A percentile compares a stretch with the other conserved stretches of the same genome.
Conservation (phyloP, 1,140 invertebrate species). For the Chymomyza costata region DNA sequence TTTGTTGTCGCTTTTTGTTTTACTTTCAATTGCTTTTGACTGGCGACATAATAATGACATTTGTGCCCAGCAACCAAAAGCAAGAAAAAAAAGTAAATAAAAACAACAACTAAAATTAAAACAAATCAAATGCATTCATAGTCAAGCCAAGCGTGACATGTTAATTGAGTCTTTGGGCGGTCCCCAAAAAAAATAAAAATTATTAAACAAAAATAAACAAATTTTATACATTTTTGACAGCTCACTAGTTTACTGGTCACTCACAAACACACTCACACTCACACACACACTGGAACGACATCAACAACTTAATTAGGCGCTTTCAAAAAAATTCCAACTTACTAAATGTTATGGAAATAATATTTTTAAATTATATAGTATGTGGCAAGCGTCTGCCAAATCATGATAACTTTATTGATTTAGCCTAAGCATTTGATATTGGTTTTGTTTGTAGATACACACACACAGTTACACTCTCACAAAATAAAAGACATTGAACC, state of each 20-base stretch:
- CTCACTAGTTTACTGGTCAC: slow-evolving; percentile 28
- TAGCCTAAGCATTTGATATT: slow-evolving; percentile 39
- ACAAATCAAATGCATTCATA: slow-evolving; percentile 62
- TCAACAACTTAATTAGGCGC: no score
- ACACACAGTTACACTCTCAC: slow-evolving; percentile 16
- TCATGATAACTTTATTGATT: slow-evolving; percentile 70
- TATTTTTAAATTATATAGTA: no score
- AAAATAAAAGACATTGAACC: slow-evolving; percentile 54
- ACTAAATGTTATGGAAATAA: no score
- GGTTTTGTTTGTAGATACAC: no score
- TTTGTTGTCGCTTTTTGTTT: slow-evolving; percentile 17
- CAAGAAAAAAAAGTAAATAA: background rate
- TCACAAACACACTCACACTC: slow-evolving; percentile 33
- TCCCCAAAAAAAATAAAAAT: no score
- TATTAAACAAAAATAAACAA: slow-evolving; percentile 13
- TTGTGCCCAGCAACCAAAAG: slow-evolving; percentile 11
- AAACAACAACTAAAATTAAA: background rate
- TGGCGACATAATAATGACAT: slow-evolving; percentile 67
- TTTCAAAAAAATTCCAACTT: no score
- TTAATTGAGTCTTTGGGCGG: slow-evolving; percentile 66
- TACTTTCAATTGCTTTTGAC: slow-evolving; percentile 67
- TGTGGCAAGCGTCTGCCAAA: slow-evolving; percentile 28
- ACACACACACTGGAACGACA: background rate
- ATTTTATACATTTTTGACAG: slow-evolving; percentile 67
- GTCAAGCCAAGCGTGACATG: slow-evolving; percentile 67